Evolutionary conservation across 2,888 invertebrate species (phyloP).

Genomic region (Abrostola tripartita): DNA sequence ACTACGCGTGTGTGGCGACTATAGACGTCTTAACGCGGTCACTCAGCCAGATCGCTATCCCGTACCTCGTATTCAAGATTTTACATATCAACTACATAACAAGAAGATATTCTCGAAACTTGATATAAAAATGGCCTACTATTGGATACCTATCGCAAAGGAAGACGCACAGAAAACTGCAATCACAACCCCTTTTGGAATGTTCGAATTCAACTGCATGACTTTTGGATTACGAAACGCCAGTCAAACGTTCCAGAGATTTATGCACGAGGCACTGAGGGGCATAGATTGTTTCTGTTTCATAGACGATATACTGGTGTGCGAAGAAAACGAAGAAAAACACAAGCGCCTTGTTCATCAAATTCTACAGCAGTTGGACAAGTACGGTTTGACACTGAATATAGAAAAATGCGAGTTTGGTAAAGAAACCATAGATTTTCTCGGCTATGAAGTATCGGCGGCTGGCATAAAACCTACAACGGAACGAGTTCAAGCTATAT

Average conservation of each 20-base stretch:
- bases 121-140: slow-evolving; percentile 15
- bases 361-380: not conserved
- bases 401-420: slow-evolving; percentile 12
- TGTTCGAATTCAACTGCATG: slow-evolving; percentile 11
- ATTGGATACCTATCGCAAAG: slow-evolving; percentile 1
- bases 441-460: slow-evolving; percentile 34
- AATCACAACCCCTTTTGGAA: slow-evolving; percentile 16
- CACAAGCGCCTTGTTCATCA: slow-evolving; percentile 5
- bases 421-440: slow-evolving; percentile 1
- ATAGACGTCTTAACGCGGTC: slow-evolving; percentile 12
- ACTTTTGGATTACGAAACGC: slow-evolving; percentile 14
- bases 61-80: slow-evolving; percentile 17
- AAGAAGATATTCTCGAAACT: slow-evolving; percentile 19
- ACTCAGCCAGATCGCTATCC: slow-evolving; percentile 22
- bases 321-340: not conserved
- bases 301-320: slow-evolving; percentile 9
- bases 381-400: slow-evolving; percentile 9
- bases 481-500: slow-evolving; percentile 25
- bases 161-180: slow-evolving; percentile 20
- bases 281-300: slow-evolving; percentile 5
- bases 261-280: slow-evolving; percentile 8
- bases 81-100: slow-evolving; percentile 4
- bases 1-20: slow-evolving; percentile 25
- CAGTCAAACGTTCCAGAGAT: slow-evolving; percentile 8
- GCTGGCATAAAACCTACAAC: slow-evolving; percentile 24